Evolutionary conservation across 2,113 vertebrate species (phyloP).

Genomic region (Protomyctophum bolini): DNA sequence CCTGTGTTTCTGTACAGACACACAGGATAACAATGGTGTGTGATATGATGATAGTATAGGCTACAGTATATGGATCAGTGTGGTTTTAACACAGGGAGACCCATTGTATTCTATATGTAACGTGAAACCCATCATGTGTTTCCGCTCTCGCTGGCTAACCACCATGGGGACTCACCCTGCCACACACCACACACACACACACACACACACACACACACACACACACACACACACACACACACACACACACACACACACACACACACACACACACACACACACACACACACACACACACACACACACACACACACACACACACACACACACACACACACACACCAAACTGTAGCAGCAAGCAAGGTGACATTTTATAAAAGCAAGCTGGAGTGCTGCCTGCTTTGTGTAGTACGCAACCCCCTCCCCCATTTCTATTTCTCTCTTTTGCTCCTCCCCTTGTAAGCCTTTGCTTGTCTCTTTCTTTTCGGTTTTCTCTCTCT

Average conservation of each 20-base stretch:
- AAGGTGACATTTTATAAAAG: slow-evolving; percentile 67
- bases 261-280: too few relatives aligned
- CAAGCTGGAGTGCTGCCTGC: slow-evolving; percentile 33
- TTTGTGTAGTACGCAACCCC: background rate
- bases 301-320: too few relatives aligned
- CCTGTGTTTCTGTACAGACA: background rate
- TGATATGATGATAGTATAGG: too few relatives aligned
- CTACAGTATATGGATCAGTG: background rate
- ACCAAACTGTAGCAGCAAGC: slow-evolving; percentile 11
- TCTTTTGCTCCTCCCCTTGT: background rate
- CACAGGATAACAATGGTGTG: slow-evolving; percentile 12
- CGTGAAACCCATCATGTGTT: slow-evolving; percentile 15
- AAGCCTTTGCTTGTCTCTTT: slow-evolving; percentile 1
- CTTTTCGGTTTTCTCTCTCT: background rate
- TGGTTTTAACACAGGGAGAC: slow-evolving; percentile 17
- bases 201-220: too few relatives aligned
- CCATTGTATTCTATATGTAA: slow-evolving; percentile 14
- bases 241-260: too few relatives aligned
- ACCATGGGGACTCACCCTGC: background rate
- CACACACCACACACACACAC: background rate
- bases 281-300: too few relatives aligned
- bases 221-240: too few relatives aligned
- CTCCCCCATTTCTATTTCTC: background rate
- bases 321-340: too few relatives aligned
- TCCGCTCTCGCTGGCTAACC: slow-evolving; percentile 10